Percentiles rank a stretch among this genome's conserved stretches.
Evolutionary conservation across 2,797 vertebrate genomes (phyloP).

Genomic region (Paguma larvata): DNA sequence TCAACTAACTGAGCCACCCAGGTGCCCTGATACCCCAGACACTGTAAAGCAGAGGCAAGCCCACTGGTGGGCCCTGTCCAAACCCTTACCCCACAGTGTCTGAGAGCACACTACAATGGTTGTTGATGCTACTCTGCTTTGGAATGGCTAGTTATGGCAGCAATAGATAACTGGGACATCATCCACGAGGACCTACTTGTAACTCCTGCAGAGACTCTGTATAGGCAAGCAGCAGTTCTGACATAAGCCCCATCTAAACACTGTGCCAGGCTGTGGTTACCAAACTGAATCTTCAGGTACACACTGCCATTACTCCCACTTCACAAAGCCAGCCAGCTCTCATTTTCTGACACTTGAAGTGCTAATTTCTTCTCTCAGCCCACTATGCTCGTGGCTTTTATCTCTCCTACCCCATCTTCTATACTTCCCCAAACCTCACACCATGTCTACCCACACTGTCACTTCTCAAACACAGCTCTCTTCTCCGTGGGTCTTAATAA

Average conservation of each 20-base stretch:
- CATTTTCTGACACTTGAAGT: neutral
- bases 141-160: neutral
- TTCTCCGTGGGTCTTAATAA: neutral
- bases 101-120: neutral
- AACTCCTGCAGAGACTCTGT: neutral
- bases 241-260: neutral
- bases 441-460: neutral
- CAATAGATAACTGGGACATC: neutral
- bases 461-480: neutral
- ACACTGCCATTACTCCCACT: neutral
- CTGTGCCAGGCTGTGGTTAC: neutral
- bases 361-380: neutral
- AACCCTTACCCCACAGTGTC: neutral
- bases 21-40: neutral
- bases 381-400: neutral
- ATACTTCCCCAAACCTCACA: neutral
- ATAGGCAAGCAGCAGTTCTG: neutral
- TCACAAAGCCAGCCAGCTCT: neutral
- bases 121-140: neutral
- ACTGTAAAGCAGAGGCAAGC: neutral
- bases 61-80: neutral
- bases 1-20: too few species aligned
- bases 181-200: neutral
- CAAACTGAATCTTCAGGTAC: neutral
- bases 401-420: neutral